These are phyloP conservation scores for Chiloscyllium plagiosum DNA, from an alignment of 2,113 vertebrate species.

Conservation along the genomic window DNA sequence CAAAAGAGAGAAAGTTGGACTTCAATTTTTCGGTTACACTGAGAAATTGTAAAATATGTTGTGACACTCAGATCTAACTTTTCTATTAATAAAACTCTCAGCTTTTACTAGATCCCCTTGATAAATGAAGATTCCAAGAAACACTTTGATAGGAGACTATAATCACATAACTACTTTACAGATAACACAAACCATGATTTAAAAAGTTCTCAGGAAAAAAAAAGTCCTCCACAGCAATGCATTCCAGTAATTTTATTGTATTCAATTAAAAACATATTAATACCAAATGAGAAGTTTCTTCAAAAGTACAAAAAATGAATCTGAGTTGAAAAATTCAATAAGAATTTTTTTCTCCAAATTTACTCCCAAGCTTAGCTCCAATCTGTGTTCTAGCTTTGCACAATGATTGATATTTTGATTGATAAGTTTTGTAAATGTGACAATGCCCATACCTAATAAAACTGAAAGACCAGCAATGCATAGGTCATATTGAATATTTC, in stretches of 20 bases:
- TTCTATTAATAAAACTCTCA: background rate
- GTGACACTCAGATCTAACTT: background rate
- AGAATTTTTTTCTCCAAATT: background rate
- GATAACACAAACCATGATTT: background rate
- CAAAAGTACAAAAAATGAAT: background rate
- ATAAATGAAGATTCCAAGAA: background rate
- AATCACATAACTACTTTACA: background rate
- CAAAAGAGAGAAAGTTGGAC: background rate
- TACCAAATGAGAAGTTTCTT: background rate
- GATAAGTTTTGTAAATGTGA: background rate
- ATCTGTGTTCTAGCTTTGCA: background rate
- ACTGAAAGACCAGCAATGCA: background rate
- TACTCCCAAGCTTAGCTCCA: background rate
- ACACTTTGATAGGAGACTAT: background rate
- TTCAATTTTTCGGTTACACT: background rate
- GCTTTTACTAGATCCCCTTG: background rate
- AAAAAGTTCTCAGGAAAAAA: background rate
- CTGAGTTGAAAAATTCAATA: background rate
- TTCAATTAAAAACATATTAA: background rate
- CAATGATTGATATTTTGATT: background rate
- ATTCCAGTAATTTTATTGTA: background rate
- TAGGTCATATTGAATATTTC: background rate
- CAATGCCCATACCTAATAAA: background rate
- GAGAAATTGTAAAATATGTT: background rate
- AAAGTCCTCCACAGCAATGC: background rate